Conservation (phyloP, 2,888 invertebrate species). For the Cataglyphis rosenhaueri region DNA sequence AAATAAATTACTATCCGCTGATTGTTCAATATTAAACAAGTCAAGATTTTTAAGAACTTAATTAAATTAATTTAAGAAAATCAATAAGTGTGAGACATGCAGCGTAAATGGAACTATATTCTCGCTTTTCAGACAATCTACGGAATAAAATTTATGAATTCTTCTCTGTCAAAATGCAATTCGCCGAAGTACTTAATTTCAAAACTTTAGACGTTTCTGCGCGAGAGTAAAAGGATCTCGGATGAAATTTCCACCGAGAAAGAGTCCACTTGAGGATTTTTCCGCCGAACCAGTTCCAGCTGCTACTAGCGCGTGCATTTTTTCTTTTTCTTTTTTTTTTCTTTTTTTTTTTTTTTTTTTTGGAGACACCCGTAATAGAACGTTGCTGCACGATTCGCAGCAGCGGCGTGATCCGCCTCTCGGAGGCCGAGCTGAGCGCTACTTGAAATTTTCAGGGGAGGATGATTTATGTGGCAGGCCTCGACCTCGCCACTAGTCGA, state of each 20-base stretch:
- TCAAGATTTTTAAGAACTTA: background rate
- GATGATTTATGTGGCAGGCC: constrained; percentile 80
- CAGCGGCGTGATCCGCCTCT: constrained; percentile 53
- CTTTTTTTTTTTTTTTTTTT: constrained; percentile 9
- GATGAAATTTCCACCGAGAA: constrained; percentile 11
- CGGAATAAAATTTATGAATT: background rate
- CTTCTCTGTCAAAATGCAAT: constrained; percentile 1
- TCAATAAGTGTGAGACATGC: background rate
- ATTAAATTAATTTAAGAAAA: background rate
- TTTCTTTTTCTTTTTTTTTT: constrained; percentile 17
- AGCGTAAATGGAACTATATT: background rate
- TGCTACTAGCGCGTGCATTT: background rate
- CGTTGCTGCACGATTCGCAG: constrained; percentile 54
- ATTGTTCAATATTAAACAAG: background rate
- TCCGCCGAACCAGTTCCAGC: constrained; percentile 32
- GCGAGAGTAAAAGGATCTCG: background rate
- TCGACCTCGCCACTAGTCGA: constrained; percentile 75
- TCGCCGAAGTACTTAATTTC: background rate
- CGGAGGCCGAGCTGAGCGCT: constrained; percentile 62
- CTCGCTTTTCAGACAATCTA: background rate
- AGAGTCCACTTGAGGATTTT: constrained; percentile 6
- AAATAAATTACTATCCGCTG: background rate
- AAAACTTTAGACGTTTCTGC: constrained; percentile 29
- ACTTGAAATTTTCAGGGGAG: constrained; percentile 79
- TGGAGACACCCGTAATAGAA: constrained; percentile 34